These are phyloP conservation scores for Bombus turneri DNA, from an alignment of 1,140 invertebrate genomes.

Conservation along the genomic window DNA sequence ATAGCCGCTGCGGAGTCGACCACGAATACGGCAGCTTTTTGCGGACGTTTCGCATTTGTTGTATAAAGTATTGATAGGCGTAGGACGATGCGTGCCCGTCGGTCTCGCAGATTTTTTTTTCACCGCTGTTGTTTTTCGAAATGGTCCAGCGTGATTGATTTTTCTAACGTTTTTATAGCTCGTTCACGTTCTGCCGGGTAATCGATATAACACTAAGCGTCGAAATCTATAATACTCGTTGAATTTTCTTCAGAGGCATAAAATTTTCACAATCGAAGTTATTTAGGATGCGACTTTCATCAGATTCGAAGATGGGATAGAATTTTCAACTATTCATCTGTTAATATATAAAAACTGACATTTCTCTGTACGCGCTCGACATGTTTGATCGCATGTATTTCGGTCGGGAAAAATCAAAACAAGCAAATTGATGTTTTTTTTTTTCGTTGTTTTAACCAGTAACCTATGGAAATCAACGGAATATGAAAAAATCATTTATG, in stretches of 20 bases:
- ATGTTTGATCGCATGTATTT: background rate
- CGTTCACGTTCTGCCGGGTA: background rate
- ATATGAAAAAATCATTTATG: background rate
- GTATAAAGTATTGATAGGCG: slow-evolving; percentile 79
- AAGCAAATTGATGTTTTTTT: slow-evolving; percentile 3
- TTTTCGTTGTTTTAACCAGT: background rate
- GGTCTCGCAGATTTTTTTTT: slow-evolving; percentile 19
- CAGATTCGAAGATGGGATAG: background rate
- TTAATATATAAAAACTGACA: background rate
- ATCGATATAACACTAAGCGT: slow-evolving; percentile 8
- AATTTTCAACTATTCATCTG: slow-evolving; percentile 8
- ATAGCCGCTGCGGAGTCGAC: slow-evolving; percentile 77
- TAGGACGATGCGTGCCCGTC: slow-evolving; percentile 59
- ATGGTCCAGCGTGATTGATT: slow-evolving; percentile 64
- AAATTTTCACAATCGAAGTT: slow-evolving; percentile 29
- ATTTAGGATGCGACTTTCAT: slow-evolving; percentile 27
- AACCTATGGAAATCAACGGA: background rate
- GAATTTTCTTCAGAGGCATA: slow-evolving; percentile 36
- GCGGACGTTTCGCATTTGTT: slow-evolving; percentile 79
- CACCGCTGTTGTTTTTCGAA: slow-evolving; percentile 45
- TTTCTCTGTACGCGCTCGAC: background rate
- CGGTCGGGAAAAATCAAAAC: background rate
- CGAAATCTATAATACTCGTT: slow-evolving; percentile 50
- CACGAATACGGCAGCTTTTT: slow-evolving; percentile 77
- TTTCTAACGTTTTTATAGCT: slow-evolving; percentile 64